Evolutionary conservation across 1,140 invertebrate genomes (phyloP).

Genomic region (Bombus huntii): DNA sequence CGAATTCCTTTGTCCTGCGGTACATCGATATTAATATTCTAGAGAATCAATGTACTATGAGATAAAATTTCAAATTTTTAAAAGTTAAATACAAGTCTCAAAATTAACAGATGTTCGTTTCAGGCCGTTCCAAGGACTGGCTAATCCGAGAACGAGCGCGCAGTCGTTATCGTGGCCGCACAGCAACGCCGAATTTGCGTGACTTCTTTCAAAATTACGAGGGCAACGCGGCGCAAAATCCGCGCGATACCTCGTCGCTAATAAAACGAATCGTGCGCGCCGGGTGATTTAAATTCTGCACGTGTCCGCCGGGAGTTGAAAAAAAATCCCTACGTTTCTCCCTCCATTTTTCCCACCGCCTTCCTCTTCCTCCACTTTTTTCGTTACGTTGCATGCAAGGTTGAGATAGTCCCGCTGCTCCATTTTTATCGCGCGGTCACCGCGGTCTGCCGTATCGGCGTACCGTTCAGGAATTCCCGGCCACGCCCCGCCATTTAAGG

Average conservation of each 20-base stretch:
- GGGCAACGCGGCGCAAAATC: conserved; percentile 4
- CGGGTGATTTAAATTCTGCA: conserved; percentile 50
- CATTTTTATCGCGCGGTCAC: conserved; percentile 62
- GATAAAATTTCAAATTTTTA: background rate
- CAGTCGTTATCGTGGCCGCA: conserved; percentile 8
- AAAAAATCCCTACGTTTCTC: conserved; percentile 17
- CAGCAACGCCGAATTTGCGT: conserved; percentile 17
- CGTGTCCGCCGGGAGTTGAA: conserved; percentile 30
- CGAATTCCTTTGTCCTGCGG: background rate
- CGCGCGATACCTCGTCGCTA: conserved; percentile 39
- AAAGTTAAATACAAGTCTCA: background rate
- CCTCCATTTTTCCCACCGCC: background rate
- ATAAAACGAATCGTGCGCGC: conserved; percentile 35
- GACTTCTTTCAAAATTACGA: conserved; percentile 21
- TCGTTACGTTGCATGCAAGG: conserved; percentile 17
- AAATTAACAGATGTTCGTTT: no score
- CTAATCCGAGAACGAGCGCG: background rate
- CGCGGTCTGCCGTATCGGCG: conserved; percentile 40
- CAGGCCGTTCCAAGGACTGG: background rate
- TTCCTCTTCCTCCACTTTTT: background rate
- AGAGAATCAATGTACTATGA: background rate
- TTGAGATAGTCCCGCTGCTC: conserved; percentile 53
- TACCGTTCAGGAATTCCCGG: conserved; percentile 60
- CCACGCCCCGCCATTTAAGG: conserved; percentile 57
- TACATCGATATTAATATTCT: background rate